Evolutionary conservation across 2,888 invertebrate species (phyloP).

Genomic region (Lomographa bimaculata): DNA sequence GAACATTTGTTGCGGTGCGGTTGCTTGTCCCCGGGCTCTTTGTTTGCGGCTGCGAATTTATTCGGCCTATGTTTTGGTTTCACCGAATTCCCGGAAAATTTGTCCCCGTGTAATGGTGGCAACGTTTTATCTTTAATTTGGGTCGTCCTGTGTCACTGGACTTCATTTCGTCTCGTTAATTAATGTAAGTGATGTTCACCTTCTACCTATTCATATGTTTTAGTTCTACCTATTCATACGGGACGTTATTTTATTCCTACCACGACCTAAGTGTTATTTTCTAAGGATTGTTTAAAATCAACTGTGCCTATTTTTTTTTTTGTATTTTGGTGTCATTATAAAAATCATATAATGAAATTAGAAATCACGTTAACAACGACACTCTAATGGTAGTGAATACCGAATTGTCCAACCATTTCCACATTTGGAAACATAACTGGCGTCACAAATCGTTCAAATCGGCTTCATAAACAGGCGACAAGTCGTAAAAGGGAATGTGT

Average conservation of each 20-base stretch:
- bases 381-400: constrained; percentile 24
- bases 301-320: no score
- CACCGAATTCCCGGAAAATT: constrained; percentile 63
- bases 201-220: no score
- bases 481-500: constrained; percentile 73
- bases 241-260: constrained; percentile 21
- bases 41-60: constrained; percentile 69
- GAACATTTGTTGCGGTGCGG: constrained; percentile 70
- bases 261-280: no score
- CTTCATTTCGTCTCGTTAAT: constrained; percentile 60
- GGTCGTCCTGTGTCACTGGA: constrained; percentile 57
- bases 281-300: no score
- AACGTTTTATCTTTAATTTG: constrained; percentile 74
- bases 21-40: constrained; percentile 55
- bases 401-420: constrained; percentile 45
- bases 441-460: constrained; percentile 62
- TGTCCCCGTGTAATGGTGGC: constrained; percentile 61
- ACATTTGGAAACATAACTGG: constrained; percentile 50
- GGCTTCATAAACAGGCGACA: constrained; percentile 66
- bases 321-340: no score
- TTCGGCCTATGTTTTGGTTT: constrained; percentile 56
- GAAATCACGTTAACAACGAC: constrained; percentile 10
- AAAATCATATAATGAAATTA: no score
- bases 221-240: no score
- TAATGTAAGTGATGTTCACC: constrained; percentile 54